Base-by-base conservation (phyloP, 2,113 vertebrate species). In the Acanthochromis polyacanthus region DNA sequence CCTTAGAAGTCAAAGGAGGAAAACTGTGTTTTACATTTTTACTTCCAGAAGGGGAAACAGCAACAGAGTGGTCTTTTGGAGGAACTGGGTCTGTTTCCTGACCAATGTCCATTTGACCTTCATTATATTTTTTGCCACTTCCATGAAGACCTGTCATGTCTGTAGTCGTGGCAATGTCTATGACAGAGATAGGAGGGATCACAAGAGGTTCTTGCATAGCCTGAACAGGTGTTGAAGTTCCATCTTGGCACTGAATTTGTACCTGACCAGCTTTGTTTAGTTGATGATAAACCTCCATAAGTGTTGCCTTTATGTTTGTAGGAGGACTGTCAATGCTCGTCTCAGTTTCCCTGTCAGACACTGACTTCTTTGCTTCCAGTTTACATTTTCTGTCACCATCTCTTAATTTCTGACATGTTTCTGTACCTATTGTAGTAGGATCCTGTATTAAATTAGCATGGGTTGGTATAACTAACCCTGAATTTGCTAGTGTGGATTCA, bases 271-370 rank as follows among this genome's bases (percentile, higher is more conserved):
- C 72, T 79, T 62, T 3, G 63, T 75, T 71, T 14, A 83, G 59
- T n/a, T 69, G 82, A 50, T 78, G 59, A 65, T 86, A 85, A 80
- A 88, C 23, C 38, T 82, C 77, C 76, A 82, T 57, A 2, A 87
- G 88, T 19, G 74, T 82, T 77, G 63, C 70, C 48, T 88, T 86
- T 61, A 86, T 69, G 53, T 48, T 88, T 50, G 36, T 59, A 0
- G 50, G 43, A 30, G 82, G 69, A 22, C 11, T 10, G 1, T 51
- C 57, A 75, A 16, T 12, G 10, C 3, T 36, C 0, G 1, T 46
- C 23, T 74, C 56, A 22, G 10, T 71, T 68, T 75, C 25, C 19
- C 17, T 45, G 4, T 72, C 79, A 59, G 60, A 14, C 1, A 4
- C 10, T 6, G 74, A 32, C n/a, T 55, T 81, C 16, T 73, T 78